These are phyloP conservation scores for Epinephelus awoara DNA, from an alignment of 2,797 vertebrate species.

Conservation along the genomic window DNA sequence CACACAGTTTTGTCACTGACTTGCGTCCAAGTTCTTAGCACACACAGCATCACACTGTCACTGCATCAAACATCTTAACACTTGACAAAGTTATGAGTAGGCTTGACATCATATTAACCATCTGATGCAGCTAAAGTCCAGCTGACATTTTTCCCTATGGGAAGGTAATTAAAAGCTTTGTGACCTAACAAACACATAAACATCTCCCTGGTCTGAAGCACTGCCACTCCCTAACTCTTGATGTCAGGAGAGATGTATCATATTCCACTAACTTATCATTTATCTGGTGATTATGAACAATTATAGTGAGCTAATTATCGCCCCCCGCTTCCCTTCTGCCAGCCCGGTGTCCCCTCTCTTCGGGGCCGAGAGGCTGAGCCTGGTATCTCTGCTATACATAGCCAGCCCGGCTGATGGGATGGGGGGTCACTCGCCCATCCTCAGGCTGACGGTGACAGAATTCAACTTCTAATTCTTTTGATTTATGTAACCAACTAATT, in stretches of 20 bases:
- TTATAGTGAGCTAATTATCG: constrained; percentile 56
- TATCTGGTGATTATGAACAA: constrained; percentile 64
- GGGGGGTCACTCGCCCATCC: constrained; percentile 12
- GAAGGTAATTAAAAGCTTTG: constrained; percentile 23
- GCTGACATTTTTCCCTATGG: constrained; percentile 2
- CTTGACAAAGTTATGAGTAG: constrained; percentile 49
- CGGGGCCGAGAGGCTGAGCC: constrained; percentile 41
- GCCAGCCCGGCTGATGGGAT: constrained; percentile 34
- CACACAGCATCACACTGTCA: background rate
- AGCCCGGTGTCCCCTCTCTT: constrained; percentile 33
- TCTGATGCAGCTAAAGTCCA: constrained; percentile 47
- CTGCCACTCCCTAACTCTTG: constrained; percentile 4
- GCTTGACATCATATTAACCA: constrained; percentile 49
- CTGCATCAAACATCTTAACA: constrained; percentile 40
- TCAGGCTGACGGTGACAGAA: constrained; percentile 44
- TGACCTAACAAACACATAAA: constrained; percentile 36
- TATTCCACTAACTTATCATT: constrained; percentile 36
- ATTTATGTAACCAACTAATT: constrained; percentile 24
- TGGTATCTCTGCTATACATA: constrained; percentile 64
- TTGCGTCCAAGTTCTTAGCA: constrained; percentile 19
- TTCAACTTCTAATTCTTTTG: constrained; percentile 53
- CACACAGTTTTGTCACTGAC: constrained; percentile 5
- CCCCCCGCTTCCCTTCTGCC: constrained; percentile 33
- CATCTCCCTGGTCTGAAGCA: constrained; percentile 12
- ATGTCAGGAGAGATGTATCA: constrained; percentile 24